phyloP scores from a whole-genome alignment of 2,797 vertebrate species.

The Acanthopagrus latus region DNA sequence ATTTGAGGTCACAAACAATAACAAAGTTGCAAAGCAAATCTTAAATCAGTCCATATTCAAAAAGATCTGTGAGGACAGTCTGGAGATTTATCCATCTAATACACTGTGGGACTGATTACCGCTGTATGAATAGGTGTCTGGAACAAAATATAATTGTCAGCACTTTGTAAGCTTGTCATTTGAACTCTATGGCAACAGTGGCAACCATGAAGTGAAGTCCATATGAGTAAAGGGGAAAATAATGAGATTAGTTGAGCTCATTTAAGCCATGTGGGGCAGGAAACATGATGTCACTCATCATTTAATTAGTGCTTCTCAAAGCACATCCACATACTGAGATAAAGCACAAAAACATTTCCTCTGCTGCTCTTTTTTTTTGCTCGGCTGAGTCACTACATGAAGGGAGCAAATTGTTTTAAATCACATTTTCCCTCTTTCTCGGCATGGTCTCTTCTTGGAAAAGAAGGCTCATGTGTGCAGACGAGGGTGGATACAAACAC shows the following conservation, averaged over 20 bases:
- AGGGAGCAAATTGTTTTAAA: conserved; percentile 17
- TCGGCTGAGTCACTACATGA: conserved; percentile 5
- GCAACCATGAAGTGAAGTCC: background rate
- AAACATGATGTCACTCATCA: conserved; percentile 12
- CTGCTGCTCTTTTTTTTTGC: background rate
- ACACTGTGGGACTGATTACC: conserved; percentile 4
- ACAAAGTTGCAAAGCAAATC: background rate
- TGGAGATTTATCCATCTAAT: background rate
- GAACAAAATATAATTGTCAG: conserved; percentile 10
- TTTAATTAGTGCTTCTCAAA: background rate
- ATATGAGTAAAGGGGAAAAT: background rate
- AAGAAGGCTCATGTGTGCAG: conserved; percentile 42
- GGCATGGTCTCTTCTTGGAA: conserved; percentile 30
- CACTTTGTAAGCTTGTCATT: background rate
- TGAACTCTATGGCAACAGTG: background rate
- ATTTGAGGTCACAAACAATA: background rate
- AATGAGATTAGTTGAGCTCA: conserved; percentile 3
- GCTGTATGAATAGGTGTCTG: background rate
- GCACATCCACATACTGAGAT: background rate
- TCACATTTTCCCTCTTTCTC: conserved; percentile 34
- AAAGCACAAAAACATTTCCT: background rate
- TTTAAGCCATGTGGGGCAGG: background rate
- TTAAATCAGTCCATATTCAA: background rate
- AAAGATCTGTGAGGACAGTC: background rate
- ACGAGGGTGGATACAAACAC: background rate